Base-by-base conservation (phyloP, 2,888 invertebrate genomes). In the Tetranychus truncatus region DNA sequence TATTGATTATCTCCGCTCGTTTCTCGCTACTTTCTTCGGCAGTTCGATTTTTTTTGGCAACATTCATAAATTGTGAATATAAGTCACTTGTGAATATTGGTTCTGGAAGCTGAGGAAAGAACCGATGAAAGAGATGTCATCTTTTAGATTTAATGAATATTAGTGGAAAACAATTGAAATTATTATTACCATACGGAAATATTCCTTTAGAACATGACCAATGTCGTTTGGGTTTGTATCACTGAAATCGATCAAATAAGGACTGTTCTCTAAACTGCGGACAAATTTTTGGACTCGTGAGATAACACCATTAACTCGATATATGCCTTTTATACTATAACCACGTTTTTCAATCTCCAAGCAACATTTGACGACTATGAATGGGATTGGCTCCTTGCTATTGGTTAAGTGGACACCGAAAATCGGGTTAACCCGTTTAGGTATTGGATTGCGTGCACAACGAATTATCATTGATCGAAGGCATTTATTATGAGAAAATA, bases 201-300 rank as follows among this genome's bases (percentile, higher is more conserved):
- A 77, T 9, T 76, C 73, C 66, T 77, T 77, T 5, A 77, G 76
- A 7, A 77, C 77, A 21, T 77, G 74, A n/a, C 74, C 66, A 66
- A 77, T 44, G 65, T 77, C 77, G 44, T 77, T 77, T 20, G 77
- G 74, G 46, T 21, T 67, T 9, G 76, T 74, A 55, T 77, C 77
- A 15, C 44, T 72, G 20, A 77, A 72, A 34, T 77, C 77, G 34
- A 77, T 77, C 18, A 77, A 66, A 71, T 74, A 76, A 6, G 77
- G 77, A 34, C 76, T 76, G 74, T 74, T 76, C 72, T 77, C 77
- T 18, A 77, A 73, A 24, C 77, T 77, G 55, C 74, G 74, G 24
- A 77, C 66, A 44, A 77, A 66, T 21, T 76, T 76, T 73, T 74
- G 66, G 6, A 77, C 77, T 34, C 77, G 45, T 9, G 76, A 74